A percentile compares a stretch with the other conserved stretches of the same genome.
These are phyloP conservation scores for Urocynchramus pylzowi DNA, from an alignment of 2,113 vertebrate species.

Conservation along the genomic window DNA sequence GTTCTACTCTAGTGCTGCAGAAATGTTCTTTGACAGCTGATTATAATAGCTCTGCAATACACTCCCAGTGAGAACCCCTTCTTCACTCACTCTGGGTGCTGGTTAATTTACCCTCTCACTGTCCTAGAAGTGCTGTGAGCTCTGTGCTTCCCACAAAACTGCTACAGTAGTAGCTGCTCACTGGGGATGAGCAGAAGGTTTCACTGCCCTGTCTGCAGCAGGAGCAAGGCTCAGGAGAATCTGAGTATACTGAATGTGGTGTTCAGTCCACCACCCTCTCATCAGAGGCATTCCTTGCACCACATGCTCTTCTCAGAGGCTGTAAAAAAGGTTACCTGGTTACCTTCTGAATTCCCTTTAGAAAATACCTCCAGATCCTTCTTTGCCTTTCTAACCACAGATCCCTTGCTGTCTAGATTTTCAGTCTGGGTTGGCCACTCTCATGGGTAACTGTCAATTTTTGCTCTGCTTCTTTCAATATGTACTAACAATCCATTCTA, in stretches of 20 bases:
- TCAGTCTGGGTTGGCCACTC: not conserved
- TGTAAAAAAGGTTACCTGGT: not conserved
- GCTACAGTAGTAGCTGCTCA: not conserved
- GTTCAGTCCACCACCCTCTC: not conserved
- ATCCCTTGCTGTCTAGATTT: not conserved
- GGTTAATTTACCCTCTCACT: not conserved
- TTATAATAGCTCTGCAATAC: not conserved
- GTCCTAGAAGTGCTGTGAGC: not conserved
- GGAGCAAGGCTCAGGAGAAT: not conserved
- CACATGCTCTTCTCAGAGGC: not conserved
- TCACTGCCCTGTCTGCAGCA: not conserved
- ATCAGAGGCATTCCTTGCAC: not conserved
- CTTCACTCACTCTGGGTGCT: not conserved
- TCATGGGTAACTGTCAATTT: not conserved
- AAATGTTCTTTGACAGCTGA: not conserved
- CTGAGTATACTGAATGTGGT: not conserved
- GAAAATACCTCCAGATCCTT: not conserved
- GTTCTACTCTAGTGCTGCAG: not conserved
- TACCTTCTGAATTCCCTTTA: not conserved
- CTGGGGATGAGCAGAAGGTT: not conserved
- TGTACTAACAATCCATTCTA: not conserved
- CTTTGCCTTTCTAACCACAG: not conserved
- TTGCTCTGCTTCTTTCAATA: not conserved
- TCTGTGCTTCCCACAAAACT: not conserved
- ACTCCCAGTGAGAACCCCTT: not conserved